phyloP scores from a whole-genome alignment of 2,797 vertebrate species.

The Pelodytes ibericus region DNA sequence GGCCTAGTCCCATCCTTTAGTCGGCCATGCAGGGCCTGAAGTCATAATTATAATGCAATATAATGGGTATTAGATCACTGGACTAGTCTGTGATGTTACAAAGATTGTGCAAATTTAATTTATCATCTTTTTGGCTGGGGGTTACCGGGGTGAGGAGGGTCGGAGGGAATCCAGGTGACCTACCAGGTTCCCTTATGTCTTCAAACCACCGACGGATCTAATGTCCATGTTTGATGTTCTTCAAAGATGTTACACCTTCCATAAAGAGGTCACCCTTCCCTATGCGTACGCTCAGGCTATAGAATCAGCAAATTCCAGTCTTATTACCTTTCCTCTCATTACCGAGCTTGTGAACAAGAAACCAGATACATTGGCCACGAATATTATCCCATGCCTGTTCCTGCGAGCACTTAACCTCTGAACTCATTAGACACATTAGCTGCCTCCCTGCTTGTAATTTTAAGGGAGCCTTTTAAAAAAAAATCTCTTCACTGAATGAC shows the following conservation, averaged over 20 bases:
- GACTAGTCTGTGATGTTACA: no score
- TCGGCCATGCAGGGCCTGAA: no score
- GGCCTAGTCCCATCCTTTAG: no score
- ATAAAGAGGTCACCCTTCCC: neutral
- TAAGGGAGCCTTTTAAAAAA: neutral
- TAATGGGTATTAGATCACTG: no score
- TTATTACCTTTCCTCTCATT: neutral
- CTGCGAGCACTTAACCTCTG: conserved; percentile 29
- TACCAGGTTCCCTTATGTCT: neutral
- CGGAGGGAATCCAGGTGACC: neutral
- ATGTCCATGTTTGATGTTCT: conserved; percentile 4
- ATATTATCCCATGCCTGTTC: conserved; percentile 3
- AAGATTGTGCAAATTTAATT: no score
- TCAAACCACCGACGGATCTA: neutral
- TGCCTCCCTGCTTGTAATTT: neutral
- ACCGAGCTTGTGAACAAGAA: neutral
- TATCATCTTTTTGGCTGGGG: no score
- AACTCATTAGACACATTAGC: conserved; percentile 19
- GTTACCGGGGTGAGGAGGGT: neutral
- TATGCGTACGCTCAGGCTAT: neutral
- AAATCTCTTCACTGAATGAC: neutral
- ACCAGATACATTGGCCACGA: conserved; percentile 6
- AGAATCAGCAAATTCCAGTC: neutral
- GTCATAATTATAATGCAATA: no score
- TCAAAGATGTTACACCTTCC: neutral